Base-by-base conservation (phyloP, 2,888 invertebrate genomes). In the Ptychoptera albimana region DNA sequence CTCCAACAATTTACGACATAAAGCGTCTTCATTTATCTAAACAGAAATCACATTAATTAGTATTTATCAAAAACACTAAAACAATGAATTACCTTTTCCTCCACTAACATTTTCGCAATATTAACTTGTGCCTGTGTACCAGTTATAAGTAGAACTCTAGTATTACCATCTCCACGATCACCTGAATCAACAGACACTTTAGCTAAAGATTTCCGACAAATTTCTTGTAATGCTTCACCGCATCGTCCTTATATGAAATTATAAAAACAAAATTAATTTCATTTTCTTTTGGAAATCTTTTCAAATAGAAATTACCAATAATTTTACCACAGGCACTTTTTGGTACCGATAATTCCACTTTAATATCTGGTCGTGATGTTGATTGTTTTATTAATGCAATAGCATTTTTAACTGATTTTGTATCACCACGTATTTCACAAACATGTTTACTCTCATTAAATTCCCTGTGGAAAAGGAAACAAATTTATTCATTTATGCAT, bases 41-140 rank as follows among this genome's bases (percentile, higher is more conserved):
- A 23, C n/a, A 23, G 23, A 23, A 23, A 23, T 23, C 7, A 23
- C 23, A 23, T 23, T 23, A 23, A 5, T 23, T 23, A 7, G 7
- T 23, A 23, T 23, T 23, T 23, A 11, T 3, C n/a, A n/a, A n/a
- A n/a, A n/a, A n/a, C n/a, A n/a, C n/a, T n/a, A n/a, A n/a, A n/a
- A n/a, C n/a, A n/a, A n/a, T n/a, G n/a, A n/a, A 23, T 23, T 23
- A 89, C 75, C 57, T 75, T 74, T 43, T 78, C 79, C 46, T 81
- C 75, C 39, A 92, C 76, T 41, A 84, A 66, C 42, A 72, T 71
- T 54, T 76, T 75, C 0, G 89, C 89, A 15, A 74, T 59, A 43
- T 71, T 71, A 39, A 89, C 84, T 66, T 88, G 82, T 44, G 82
- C 77, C 41, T 71, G 70, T 37, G 82, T 82, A 37, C 89, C 91